Evolutionary conservation across 1,140 invertebrate species (phyloP), one percentile per base, ranked within the genome.

Genomic region (Pogonomyrmex californicus): DNA sequence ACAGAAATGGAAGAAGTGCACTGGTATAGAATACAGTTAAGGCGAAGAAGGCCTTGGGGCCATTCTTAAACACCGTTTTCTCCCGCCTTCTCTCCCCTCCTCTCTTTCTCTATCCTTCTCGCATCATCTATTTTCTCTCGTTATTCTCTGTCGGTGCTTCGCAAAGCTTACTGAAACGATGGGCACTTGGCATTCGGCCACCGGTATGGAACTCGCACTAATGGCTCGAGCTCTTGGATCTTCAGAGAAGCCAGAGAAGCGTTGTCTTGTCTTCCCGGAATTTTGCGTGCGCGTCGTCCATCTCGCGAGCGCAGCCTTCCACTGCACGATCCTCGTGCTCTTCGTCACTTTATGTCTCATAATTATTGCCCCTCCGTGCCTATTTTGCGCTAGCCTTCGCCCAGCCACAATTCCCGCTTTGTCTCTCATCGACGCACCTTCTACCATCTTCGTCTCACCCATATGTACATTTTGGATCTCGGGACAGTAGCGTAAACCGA

Each of bases 311-410:
- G 17, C 71, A 58, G 58, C 60, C 79, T 81, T 36, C 71, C 73
- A 51, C 44, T 51, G 49, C 68, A 88, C 87, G 87, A 89, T 88
- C 70, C 65, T 87, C 81, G 91, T 92, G 86, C 88, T 88, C 85
- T 90, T 94, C 94, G 93, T 95, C 93, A 94, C 94, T 95, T 94
- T 94, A 95, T 94, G 94, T 95, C 93, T 94, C 93, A 91, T 94
- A 95, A 95, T 95, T 95, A 94, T 94, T 94, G 92, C 86, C 91
- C 89, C 91, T 91, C 90, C 23, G 87, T 89, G 70, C 87, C 91
- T 91, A 92, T 89, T 91, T 92, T 88, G 56, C 79, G 79, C 89
- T 90, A 79, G 23, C 83, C 49, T 86, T 65, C 75, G 79, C 51
- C 65, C 33, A 23, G 30, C 54, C 60, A 49, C 1, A 62, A 51